Base-by-base conservation (phyloP, 2,888 invertebrate genomes). In the Pimpla rufipes region DNA sequence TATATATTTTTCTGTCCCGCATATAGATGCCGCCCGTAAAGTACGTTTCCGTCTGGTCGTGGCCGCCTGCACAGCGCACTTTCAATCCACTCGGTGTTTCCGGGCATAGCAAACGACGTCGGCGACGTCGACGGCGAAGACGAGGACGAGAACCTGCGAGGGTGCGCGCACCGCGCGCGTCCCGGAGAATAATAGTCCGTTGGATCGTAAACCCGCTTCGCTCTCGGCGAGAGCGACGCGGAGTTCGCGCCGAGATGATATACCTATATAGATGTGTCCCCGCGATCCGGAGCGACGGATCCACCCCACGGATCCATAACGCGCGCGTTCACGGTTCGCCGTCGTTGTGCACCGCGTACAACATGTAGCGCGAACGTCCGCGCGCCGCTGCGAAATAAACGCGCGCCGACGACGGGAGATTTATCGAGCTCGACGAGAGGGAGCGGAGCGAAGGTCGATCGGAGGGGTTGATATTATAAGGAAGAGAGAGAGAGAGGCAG, bases 401-500 rank as follows among this genome's bases (percentile, higher is more conserved):
- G 78, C 66, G 68, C 76, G 29, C 79, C 75, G 78, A 78, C 75
- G 78, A 78, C 81, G 57, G 71, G 79, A 85, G 85, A 84, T 85
- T 85, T 85, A 85, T 85, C 79, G 82, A 77, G 84, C 84, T 71
- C 74, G 81, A 82, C 74, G 84, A 75, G 79, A 84, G 77, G 59
- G 57, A 66, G 59, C 70, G 50, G 68, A 52, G 57, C 42, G 71
- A 83, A 37, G 59, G n/a, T 37, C 35, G 64, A 52, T 67, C 64
- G 59, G 47, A 76, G 83, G 83, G 78, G 80, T 78, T 75, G 75
- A 37, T 62, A 79, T 73, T 70, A 37, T 16, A 62, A n/a, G 37
- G 6, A 18, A 16, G 37, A 37, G 55, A 21, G 55, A 37, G 59
- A 47, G 66, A 42, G 50, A 37, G 55, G 13, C 64, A 64, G 73